These are phyloP conservation scores for Lipotes vexillifer DNA, from an alignment of 2,113 vertebrate genomes.

Conservation along the genomic window DNA sequence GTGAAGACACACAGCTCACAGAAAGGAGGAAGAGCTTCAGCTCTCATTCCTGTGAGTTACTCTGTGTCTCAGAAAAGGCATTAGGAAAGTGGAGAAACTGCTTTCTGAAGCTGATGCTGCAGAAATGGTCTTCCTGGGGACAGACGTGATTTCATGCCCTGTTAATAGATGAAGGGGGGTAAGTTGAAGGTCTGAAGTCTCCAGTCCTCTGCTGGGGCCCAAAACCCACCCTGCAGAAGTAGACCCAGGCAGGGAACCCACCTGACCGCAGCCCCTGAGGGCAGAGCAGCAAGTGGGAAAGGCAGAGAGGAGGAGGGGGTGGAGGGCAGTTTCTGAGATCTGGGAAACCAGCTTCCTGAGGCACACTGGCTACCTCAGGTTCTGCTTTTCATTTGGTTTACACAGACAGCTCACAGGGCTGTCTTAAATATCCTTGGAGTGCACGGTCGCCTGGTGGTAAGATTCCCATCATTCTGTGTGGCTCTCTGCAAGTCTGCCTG, in stretches of 20 bases:
- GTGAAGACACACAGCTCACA: conserved; percentile 69
- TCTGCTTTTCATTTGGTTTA: neutral
- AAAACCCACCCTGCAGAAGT: neutral
- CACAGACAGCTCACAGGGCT: neutral
- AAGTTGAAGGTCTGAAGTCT: conserved; percentile 35
- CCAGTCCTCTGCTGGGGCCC: neutral
- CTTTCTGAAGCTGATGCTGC: conserved; percentile 79
- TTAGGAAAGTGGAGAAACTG: conserved; percentile 77
- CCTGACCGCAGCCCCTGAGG: too few relatives aligned
- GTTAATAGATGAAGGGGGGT: conserved; percentile 65
- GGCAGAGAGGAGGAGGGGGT: neutral
- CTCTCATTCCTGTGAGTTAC: conserved; percentile 72
- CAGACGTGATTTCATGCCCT: conserved; percentile 71
- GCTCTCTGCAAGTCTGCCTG: neutral
- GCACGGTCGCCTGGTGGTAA: neutral
- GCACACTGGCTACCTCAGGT: neutral
- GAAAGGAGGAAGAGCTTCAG: conserved; percentile 69
- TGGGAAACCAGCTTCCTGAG: neutral
- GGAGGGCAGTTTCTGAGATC: neutral
- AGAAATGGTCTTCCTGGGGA: conserved; percentile 75
- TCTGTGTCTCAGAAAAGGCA: conserved; percentile 73
- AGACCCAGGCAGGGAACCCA: neutral
- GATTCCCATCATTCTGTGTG: neutral
- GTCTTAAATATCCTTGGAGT: neutral
- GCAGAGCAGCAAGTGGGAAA: neutral